Base-by-base conservation (phyloP, 2,888 invertebrate genomes). In the Elmis aenea region DNA sequence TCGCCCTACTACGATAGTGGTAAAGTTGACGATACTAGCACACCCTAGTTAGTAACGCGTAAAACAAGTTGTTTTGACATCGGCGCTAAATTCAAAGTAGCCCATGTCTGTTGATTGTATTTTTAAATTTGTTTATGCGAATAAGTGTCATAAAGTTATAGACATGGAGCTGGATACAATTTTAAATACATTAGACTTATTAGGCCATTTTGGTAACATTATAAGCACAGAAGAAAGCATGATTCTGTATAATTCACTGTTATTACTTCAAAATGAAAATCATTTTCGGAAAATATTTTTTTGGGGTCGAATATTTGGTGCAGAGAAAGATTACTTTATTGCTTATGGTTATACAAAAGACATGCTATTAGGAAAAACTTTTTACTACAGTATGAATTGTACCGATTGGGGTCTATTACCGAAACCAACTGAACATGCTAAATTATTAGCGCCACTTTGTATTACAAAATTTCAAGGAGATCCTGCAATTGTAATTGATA, bases 231-330 rank as follows among this genome's bases (percentile, higher is more conserved):
- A 92, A 68, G 79, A 85, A 54, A 77, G 83, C 42, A 71, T 81
- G 1, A 52, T 83, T 34, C 68, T 91, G 8, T 80, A 85, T 58
- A 87, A 85, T 59, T 87, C 91, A 0, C 67, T 93, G 3, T 72
- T 84, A 0, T 68, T 88, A 35, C 70, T 92, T 21, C 84, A 91
- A 67, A 79, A 81, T 46, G 89, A 92, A 61, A 89, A 91, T 66
- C 88, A 89, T 62, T 90, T 91, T 63, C 67, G 73, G 9, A 77
- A 80, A 59, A 76, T 88, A 32, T 90, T 81, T 58, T 88, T 91
- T 58, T 91, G 91, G 89, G 93, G 92, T 0, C 81, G 83, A 59
- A 81, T 93, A 31, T 76, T 79, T 47, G 91, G 87, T 1, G 69
- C 77, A 1, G 79, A 80, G 46, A 74, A 74, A 10, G 90, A 91